Base-by-base conservation (phyloP, 2,113 vertebrate genomes). In the Corythornis cristatus region DNA sequence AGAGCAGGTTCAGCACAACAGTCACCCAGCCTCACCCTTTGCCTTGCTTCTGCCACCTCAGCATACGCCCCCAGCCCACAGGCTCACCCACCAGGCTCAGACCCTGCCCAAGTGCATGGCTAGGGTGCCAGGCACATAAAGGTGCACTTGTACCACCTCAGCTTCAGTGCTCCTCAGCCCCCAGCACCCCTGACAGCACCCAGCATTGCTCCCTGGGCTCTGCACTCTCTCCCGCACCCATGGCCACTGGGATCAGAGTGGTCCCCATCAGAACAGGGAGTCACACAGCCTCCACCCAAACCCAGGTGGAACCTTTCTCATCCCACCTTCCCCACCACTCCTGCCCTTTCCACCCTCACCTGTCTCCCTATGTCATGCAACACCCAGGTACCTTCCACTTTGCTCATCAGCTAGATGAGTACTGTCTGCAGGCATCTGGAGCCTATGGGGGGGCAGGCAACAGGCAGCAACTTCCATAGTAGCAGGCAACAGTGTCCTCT, bases 331-430 rank as follows among this genome's bases (percentile, higher is more conserved):
- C 7, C 0, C 3, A 0, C 7, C 19, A 3, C 13, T n/a, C 8
- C 20, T 12, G 31, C 42, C 14, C 6, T 20, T 23, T 9, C 37
- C 14, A 6, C 42, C 26, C 8, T 9, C 17, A 40, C 25, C 19
- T 3, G 10, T 15, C 13, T 7, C 12, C 21, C 28, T 37, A 21
- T 18, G 23, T 23, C 61, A 40, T 1, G 1, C 60, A 76, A 86
- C 70, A 37, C 37, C 37, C 83, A 6, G 50, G 83, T 95, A 98
- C 97, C 97, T 96, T 50, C 33, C 19, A 42, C 23, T 82, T 17
- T 29, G 70, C 51, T 89, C 23, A 37, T 37, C 66, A 12, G 46
- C 23, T 25, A 58, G 65, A 56, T 5, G 3, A 13, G 72, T 35
- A 3, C 13, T 11, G 50, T 61, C 26, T n/a, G 11, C 28, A 2